Evolutionary conservation across 2,797 vertebrate species (phyloP).

Genomic region (Tokudaia tokunoshimensis): DNA sequence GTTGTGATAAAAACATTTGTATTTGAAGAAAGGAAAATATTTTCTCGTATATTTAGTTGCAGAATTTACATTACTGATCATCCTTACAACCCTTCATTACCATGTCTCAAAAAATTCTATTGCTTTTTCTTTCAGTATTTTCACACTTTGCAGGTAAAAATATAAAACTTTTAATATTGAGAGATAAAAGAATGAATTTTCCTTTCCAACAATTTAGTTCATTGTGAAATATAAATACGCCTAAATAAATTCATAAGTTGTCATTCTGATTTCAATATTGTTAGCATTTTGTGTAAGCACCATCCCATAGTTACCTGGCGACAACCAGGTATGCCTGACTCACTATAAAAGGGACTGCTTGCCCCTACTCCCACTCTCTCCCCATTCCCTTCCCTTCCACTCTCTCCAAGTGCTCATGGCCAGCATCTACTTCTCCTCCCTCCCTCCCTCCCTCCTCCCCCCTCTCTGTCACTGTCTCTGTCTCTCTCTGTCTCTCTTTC

Average conservation of each 20-base stretch:
- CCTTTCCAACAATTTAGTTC: not conserved
- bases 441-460: too few relatives aligned
- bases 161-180: not conserved
- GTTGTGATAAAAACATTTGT: not conserved
- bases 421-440: too few relatives aligned
- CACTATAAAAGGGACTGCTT: too few relatives aligned
- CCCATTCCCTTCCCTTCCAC: too few relatives aligned
- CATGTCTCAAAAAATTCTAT: not conserved
- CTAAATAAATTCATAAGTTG: not conserved
- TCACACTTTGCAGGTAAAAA: not conserved
- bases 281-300: too few relatives aligned
- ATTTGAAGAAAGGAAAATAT: not conserved
- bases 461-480: too few relatives aligned
- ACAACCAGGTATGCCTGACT: too few relatives aligned
- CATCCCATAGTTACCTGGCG: too few relatives aligned
- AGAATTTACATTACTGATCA: not conserved
- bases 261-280: not conserved
- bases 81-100: accelerated
- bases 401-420: too few relatives aligned
- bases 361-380: too few relatives aligned
- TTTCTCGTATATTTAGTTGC: not conserved
- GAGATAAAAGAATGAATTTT: not conserved
- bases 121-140: not conserved
- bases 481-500: too few relatives aligned
- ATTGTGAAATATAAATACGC: not conserved